These are phyloP conservation scores for Colletes collaris DNA, from an alignment of 2,888 invertebrate species.

Conservation along the genomic window DNA sequence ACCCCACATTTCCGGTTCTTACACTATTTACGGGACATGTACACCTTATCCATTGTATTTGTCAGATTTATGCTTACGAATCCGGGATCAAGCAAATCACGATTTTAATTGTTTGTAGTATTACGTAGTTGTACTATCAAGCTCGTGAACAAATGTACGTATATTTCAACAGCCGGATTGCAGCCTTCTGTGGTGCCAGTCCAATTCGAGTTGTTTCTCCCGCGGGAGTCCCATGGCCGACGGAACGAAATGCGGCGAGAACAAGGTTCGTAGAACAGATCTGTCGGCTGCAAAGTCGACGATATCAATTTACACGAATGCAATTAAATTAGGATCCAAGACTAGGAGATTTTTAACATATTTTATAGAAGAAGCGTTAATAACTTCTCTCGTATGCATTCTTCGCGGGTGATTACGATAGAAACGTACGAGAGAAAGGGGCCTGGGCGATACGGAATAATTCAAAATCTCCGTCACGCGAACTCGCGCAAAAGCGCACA, in stretches of 20 bases:
- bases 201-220: conserved; percentile 82
- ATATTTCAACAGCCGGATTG: conserved; percentile 68
- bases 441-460: conserved; percentile 20
- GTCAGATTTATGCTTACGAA: no score
- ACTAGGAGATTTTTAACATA: no score
- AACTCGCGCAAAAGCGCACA: conserved; percentile 30
- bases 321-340: no score
- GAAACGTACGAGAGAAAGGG: not conserved
- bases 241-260: conserved; percentile 87
- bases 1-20: no score
- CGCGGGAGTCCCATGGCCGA: conserved; percentile 86
- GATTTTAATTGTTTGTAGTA: no score
- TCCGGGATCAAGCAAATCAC: no score
- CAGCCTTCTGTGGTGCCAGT: conserved; percentile 70
- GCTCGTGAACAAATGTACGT: not conserved
- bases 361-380: not conserved
- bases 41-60: no score
- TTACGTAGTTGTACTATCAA: no score
- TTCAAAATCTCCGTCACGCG: conserved; percentile 26
- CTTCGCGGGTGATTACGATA: conserved; percentile 2
- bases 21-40: no score
- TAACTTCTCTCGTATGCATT: not conserved
- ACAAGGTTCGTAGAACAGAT: conserved; percentile 82
- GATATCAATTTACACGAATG: no score
- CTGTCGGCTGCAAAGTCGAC: no score